These are phyloP conservation scores for Telmatherina bonti DNA, from an alignment of 2,797 vertebrate genomes.

Conservation along the genomic window DNA sequence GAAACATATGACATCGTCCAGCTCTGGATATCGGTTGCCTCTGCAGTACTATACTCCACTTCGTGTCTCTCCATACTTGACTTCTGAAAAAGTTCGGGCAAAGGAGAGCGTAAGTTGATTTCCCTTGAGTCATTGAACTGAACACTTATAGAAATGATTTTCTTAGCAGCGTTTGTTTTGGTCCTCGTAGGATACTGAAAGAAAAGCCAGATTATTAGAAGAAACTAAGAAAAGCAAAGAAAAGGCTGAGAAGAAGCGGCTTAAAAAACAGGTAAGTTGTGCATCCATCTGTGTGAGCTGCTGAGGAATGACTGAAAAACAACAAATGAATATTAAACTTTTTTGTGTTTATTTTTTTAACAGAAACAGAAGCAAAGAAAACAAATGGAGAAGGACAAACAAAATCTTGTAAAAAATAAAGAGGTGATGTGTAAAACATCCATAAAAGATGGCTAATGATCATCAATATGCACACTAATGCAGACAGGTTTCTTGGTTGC, in stretches of 20 bases:
- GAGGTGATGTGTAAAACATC: constrained; percentile 26
- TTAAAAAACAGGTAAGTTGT: constrained; percentile 69
- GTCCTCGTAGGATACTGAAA: constrained; percentile 53
- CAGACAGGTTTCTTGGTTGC: not conserved
- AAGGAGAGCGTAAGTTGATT: constrained; percentile 49
- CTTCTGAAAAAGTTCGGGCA: constrained; percentile 8
- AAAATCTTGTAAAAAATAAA: constrained; percentile 22
- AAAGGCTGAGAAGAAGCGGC: constrained; percentile 70
- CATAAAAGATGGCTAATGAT: not conserved
- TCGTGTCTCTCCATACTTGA: not conserved
- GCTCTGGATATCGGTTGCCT: constrained; percentile 7
- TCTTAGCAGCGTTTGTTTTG: not conserved
- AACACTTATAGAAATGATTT: not conserved
- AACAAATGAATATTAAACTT: not conserved
- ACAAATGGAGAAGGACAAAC: constrained; percentile 59
- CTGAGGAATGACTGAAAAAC: not conserved
- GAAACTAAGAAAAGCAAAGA: constrained; percentile 52
- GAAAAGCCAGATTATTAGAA: constrained; percentile 47
- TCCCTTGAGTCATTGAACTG: not conserved
- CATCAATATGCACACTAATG: not conserved
- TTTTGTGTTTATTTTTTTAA: not conserved
- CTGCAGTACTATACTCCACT: not conserved
- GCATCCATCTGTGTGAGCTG: fast-evolving
- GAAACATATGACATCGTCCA: not conserved
- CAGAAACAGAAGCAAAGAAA: constrained; percentile 71